Percentiles rank a stretch among this genome's conserved stretches.
Conservation (phyloP, 2,797 vertebrate species). For the Phalanger gymnotis region DNA sequence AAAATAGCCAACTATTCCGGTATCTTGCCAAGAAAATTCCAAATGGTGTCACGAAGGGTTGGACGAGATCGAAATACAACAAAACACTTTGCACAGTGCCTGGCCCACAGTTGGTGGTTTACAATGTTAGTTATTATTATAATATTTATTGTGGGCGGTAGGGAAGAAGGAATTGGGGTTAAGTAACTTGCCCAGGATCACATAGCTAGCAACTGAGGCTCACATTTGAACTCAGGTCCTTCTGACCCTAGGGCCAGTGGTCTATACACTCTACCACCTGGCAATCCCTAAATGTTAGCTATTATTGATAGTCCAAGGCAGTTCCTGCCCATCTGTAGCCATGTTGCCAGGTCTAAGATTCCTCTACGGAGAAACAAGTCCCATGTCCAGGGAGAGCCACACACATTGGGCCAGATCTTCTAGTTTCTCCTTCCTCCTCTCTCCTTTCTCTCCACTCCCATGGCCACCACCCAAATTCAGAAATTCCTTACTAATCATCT, state of each 20-base stretch:
- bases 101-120: neutral
- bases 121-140: neutral
- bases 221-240: neutral
- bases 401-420: too few species aligned
- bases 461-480: too few species aligned
- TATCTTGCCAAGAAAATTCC: neutral
- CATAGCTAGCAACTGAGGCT: neutral
- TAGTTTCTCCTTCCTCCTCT: too few species aligned
- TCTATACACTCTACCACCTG: neutral
- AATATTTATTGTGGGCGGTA: neutral
- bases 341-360: too few species aligned
- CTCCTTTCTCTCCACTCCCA: too few species aligned
- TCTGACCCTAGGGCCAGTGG: neutral
- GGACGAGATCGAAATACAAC: neutral
- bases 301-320: neutral
- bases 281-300: neutral
- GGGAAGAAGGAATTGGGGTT: neutral
- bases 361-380: too few species aligned
- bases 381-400: too few species aligned
- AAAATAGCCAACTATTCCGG: neutral
- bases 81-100: neutral
- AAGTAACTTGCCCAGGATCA: neutral
- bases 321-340: neutral
- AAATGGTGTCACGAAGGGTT: neutral
- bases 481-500: too few species aligned